Evolutionary conservation across 37 sponge, comb jelly and placozoan species (phyloP).

Genomic region (Ephydatia muelleri): DNA sequence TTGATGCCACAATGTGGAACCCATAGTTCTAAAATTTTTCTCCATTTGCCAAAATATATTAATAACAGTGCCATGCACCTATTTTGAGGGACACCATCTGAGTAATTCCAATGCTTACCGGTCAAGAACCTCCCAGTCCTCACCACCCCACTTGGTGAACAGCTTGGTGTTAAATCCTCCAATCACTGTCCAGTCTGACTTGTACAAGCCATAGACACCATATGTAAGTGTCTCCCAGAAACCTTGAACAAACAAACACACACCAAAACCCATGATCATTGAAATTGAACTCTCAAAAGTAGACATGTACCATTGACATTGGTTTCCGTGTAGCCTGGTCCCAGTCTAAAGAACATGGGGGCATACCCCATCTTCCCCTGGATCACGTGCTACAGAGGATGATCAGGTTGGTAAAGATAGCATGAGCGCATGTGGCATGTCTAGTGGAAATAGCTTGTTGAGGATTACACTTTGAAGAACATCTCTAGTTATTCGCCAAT

Average conservation of each 20-base stretch:
- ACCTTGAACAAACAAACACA: no score
- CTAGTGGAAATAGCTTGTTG: no score
- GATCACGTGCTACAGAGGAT: constrained; percentile 55
- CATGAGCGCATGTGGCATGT: no score
- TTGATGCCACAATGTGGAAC: no score
- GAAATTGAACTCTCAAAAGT: background rate
- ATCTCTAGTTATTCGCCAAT: no score
- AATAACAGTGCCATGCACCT: no score
- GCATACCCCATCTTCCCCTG: constrained; percentile 70
- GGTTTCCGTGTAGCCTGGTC: constrained; percentile 53
- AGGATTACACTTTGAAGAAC: no score
- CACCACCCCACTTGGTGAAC: constrained; percentile 77
- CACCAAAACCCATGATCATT: background rate
- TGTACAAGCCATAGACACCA: constrained; percentile 68
- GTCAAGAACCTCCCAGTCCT: constrained; percentile 81
- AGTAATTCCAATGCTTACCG: no score
- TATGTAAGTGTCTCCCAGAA: constrained; percentile 76
- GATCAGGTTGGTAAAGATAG: no score
- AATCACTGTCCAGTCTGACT: constrained; percentile 62
- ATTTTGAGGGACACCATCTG: no score
- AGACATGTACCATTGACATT: constrained; percentile 57
- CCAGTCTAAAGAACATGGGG: constrained; percentile 66
- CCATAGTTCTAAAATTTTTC: no score
- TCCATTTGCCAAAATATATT: no score
- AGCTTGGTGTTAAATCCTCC: constrained; percentile 51